These are phyloP conservation scores for Sicus ferrugineus DNA, from an alignment of 2,888 invertebrate species.

Conservation along the genomic window DNA sequence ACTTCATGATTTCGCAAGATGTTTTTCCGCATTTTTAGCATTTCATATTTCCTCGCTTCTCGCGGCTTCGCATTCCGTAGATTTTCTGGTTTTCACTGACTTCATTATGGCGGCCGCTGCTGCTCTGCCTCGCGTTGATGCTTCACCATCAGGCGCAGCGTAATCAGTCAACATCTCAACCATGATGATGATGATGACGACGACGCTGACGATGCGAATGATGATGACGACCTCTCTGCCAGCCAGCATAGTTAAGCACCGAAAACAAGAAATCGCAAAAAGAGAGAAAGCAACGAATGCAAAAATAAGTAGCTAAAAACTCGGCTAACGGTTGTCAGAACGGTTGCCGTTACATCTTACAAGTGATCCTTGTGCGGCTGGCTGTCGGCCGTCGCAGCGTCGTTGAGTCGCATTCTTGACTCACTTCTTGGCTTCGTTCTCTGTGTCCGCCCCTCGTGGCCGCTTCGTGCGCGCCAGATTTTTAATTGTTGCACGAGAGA, in stretches of 20 bases:
- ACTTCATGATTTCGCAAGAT: background rate
- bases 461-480: background rate
- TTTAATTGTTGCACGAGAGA: slow-evolving; percentile 18
- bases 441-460: background rate
- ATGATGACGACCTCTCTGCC: background rate
- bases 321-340: background rate
- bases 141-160: background rate
- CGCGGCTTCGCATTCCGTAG: background rate
- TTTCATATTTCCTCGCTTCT: background rate
- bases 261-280: slow-evolving; percentile 27
- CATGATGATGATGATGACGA: background rate
- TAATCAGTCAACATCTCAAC: slow-evolving; percentile 23
- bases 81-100: background rate
- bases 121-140: background rate
- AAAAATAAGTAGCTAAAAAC: slow-evolving; percentile 26
- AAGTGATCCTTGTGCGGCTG: slow-evolving; percentile 20
- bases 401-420: background rate
- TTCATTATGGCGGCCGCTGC: background rate
- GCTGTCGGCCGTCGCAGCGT: background rate
- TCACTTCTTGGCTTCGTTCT: background rate
- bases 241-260: slow-evolving; percentile 13
- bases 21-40: background rate
- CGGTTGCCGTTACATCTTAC: background rate
- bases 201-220: background rate
- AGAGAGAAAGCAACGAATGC: slow-evolving; percentile 25